These are phyloP conservation scores for Chloropsis cyanopogon DNA, from an alignment of 2,113 vertebrate genomes.

Conservation along the genomic window DNA sequence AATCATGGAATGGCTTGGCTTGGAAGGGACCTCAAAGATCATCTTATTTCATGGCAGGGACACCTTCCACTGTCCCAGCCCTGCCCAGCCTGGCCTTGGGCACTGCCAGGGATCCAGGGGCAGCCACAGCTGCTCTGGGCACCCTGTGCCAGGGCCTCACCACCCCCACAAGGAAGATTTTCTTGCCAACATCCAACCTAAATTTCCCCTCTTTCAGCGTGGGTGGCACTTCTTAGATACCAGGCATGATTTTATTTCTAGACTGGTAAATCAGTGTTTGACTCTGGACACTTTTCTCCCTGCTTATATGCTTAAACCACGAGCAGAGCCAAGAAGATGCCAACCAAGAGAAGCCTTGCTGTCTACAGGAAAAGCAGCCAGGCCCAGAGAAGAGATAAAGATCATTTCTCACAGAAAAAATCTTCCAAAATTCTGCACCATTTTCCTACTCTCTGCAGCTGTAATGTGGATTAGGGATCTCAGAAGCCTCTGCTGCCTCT, in stretches of 20 bases:
- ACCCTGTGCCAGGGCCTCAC: not conserved
- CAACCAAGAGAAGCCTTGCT: not conserved
- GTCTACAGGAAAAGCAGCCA: not conserved
- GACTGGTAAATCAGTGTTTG: not conserved
- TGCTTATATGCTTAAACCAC: not conserved
- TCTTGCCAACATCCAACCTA: not conserved
- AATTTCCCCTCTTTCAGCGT: not conserved
- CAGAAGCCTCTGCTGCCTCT: not conserved
- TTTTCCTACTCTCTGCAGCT: not conserved
- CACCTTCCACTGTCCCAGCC: not conserved
- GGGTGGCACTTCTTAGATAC: not conserved
- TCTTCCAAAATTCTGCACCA: not conserved
- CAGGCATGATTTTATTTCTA: not conserved
- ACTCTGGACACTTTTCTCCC: not conserved
- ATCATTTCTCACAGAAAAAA: not conserved
- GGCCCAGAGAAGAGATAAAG: not conserved
- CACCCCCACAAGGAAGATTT: not conserved
- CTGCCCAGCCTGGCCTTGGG: rapidly evolving
- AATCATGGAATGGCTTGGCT: not conserved
- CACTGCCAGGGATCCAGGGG: not conserved
- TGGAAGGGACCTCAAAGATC: not conserved
- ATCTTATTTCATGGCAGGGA: not conserved
- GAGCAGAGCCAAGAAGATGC: not conserved
- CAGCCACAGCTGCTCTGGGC: not conserved
- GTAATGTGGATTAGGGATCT: not conserved